Conservation (phyloP, 2,113 vertebrate genomes). For the Okapia johnstoni region DNA sequence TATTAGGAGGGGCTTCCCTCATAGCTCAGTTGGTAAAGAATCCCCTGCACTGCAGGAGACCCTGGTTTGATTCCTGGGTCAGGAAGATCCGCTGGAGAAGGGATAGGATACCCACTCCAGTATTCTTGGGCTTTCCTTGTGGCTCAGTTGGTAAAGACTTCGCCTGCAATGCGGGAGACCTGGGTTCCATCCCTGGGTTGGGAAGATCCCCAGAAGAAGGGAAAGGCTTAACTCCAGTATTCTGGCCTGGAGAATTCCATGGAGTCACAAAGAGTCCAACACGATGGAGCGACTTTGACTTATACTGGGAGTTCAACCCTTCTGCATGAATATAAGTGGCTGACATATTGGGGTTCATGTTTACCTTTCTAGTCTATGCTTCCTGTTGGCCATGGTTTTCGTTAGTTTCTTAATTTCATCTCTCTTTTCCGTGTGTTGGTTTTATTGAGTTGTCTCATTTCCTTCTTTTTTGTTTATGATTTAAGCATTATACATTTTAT, state of each 20-base stretch:
- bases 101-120: background rate
- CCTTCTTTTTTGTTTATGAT: background rate
- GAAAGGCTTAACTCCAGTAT: background rate
- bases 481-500: background rate
- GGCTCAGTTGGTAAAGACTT: background rate
- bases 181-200: background rate
- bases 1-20: background rate
- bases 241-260: background rate
- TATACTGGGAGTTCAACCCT: rapidly evolving
- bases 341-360: background rate
- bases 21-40: background rate
- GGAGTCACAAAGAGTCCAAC: background rate
- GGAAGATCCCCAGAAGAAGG: background rate
- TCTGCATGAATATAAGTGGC: rapidly evolving
- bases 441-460: background rate
- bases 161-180: rapidly evolving
- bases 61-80: rapidly evolving
- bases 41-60: background rate
- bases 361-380: rapidly evolving
- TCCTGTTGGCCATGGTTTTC: no score
- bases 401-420: background rate
- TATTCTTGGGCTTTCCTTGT: background rate
- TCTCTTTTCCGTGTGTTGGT: background rate
- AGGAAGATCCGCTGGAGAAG: background rate
- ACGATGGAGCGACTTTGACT: rapidly evolving